Conservation (phyloP, 2,888 invertebrate genomes). For the Dichetophora obliterata region DNA sequence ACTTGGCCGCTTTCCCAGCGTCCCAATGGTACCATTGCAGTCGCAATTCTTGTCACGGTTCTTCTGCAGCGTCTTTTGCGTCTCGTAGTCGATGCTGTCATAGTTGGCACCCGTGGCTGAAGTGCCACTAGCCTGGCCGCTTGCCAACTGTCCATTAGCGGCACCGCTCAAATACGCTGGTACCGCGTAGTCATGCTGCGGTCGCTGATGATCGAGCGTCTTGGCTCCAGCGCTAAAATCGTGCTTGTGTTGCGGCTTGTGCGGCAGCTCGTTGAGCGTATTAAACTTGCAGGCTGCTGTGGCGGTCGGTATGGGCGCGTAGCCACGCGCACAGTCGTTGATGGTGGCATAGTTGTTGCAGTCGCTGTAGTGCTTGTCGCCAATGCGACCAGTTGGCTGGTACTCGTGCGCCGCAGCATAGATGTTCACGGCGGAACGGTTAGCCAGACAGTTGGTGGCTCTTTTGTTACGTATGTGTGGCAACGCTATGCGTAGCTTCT, state of each 20-base stretch:
- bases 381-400: conserved; percentile 54
- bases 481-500: conserved; percentile 92
- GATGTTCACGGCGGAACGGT: conserved; percentile 73
- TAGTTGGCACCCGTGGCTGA: conserved; percentile 53
- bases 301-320: conserved; percentile 64
- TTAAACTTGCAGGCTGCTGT: conserved; percentile 66
- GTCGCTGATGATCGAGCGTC: conserved; percentile 63
- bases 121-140: conserved; percentile 37
- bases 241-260: conserved; percentile 47
- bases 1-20: not conserved
- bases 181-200: conserved; percentile 69
- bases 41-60: conserved; percentile 54
- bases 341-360: conserved; percentile 69
- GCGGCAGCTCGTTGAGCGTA: conserved; percentile 63
- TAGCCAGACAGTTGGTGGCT: conserved; percentile 59
- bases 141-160: conserved; percentile 53
- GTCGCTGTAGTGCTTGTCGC: conserved; percentile 60
- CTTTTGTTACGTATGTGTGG: conserved; percentile 71
- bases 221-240: conserved; percentile 56
- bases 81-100: conserved; percentile 62
- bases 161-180: conserved; percentile 61
- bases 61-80: conserved; percentile 55
- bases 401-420: conserved; percentile 75
- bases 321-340: conserved; percentile 65
- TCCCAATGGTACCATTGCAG: conserved; percentile 55